Conservation (phyloP, 2,888 invertebrate genomes). For the Oxyscelio sp. region DNA sequence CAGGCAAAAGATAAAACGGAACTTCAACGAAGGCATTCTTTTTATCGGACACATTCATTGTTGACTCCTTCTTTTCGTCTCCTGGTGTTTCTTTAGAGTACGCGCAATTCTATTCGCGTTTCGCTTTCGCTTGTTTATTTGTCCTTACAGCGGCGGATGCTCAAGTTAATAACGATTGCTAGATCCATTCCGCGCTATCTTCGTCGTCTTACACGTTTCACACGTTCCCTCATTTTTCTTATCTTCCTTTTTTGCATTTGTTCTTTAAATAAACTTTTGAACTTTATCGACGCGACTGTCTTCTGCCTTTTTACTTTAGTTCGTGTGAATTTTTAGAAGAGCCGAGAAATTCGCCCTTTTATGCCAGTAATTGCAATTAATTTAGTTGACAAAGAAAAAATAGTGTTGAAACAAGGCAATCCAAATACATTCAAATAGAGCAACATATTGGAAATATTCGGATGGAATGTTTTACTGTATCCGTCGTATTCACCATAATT, state of each 20-base stretch:
- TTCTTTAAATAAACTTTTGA: slow-evolving; percentile 29
- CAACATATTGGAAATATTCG: no score
- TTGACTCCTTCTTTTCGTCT: slow-evolving; percentile 20
- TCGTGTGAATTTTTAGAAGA: no score
- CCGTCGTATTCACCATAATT: no score
- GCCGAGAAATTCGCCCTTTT: background rate
- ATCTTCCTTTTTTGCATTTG: slow-evolving; percentile 1
- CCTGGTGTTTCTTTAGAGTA: slow-evolving; percentile 7
- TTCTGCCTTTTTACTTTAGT: no score
- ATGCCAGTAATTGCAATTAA: no score
- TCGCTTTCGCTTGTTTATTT: slow-evolving; percentile 31
- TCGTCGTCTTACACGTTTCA: background rate
- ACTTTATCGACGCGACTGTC: slow-evolving; percentile 14
- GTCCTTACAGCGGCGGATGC: slow-evolving; percentile 40
- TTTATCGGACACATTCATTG: slow-evolving; percentile 13
- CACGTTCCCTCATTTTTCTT: slow-evolving; percentile 2
- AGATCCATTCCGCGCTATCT: background rate
- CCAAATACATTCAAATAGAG: no score
- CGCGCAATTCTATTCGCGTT: slow-evolving; percentile 26
- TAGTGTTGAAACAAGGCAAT: no score
- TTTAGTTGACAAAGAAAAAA: no score
- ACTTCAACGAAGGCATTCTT: slow-evolving; percentile 31
- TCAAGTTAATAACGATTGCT: slow-evolving; percentile 42
- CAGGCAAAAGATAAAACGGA: background rate
- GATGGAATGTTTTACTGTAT: no score